Percentiles rank a stretch among this genome's conserved stretches.
Conservation (phyloP, 2,888 invertebrate genomes). For the Drosophila antonietae region DNA sequence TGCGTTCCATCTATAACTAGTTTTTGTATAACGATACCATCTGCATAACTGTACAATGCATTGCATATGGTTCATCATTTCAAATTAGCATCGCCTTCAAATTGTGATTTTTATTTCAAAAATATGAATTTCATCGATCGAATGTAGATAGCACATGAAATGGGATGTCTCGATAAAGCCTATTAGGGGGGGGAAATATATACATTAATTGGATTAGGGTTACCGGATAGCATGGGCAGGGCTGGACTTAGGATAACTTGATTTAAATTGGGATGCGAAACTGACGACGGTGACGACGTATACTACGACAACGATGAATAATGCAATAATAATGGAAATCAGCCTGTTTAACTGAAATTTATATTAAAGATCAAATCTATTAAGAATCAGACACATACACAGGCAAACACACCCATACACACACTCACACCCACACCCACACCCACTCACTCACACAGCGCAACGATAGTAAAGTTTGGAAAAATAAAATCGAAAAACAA, state of each 20-base stretch:
- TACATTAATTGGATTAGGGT: conserved; percentile 10
- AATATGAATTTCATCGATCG: conserved; percentile 36
- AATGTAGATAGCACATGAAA: conserved; percentile 29
- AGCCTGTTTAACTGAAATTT: conserved; percentile 26
- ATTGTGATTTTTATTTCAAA: conserved; percentile 41
- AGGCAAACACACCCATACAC: neutral
- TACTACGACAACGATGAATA: conserved; percentile 53
- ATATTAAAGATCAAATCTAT: conserved; percentile 16
- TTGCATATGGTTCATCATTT: conserved; percentile 17
- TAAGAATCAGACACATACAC: conserved; percentile 2
- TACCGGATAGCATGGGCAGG: conserved; percentile 2
- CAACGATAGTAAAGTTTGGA: conserved; percentile 23
- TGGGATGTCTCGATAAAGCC: conserved; percentile 29
- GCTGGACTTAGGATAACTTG: conserved; percentile 13
- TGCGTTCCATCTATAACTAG: conserved; percentile 43
- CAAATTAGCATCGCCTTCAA: conserved; percentile 25
- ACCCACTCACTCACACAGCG: conserved; percentile 14
- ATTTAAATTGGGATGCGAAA: conserved; percentile 16
- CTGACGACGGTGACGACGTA: conserved; percentile 41
- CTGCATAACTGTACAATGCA: neutral
- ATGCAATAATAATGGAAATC: conserved; percentile 31
- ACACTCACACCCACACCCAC: neutral
- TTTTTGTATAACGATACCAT: conserved; percentile 24
- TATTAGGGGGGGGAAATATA: neutral
- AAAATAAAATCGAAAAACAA: conserved; percentile 9